Conservation (phyloP, 2,113 vertebrate species). For the Tupaia tana region DNA sequence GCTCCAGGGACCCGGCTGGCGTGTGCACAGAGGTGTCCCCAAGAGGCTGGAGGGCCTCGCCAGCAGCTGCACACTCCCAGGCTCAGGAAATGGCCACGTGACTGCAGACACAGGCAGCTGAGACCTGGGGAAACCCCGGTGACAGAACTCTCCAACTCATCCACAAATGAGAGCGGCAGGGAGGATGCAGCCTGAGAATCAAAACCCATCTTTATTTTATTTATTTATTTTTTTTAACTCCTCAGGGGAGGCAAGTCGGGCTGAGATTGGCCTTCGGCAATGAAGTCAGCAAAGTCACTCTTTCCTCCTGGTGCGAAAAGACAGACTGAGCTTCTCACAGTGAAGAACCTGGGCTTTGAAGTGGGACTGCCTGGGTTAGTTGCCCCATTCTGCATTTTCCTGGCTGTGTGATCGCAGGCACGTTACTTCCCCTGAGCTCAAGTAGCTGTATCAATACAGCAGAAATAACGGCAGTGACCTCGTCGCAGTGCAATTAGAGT, state of each 20-base stretch:
- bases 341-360: constrained; percentile 10
- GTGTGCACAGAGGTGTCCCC: neutral
- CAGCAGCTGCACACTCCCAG: neutral
- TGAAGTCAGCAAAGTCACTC: neutral
- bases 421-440: constrained; percentile 15
- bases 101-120: neutral
- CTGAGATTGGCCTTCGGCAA: neutral
- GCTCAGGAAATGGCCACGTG: neutral
- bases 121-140: neutral
- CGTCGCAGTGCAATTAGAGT: neutral
- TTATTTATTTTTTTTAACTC: neutral
- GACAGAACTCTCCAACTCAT: neutral
- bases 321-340: neutral
- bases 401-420: constrained; percentile 24
- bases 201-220: neutral
- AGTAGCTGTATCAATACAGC: neutral
- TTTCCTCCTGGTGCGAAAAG: neutral
- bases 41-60: neutral
- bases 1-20: neutral
- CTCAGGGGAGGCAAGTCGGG: neutral
- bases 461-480: neutral
- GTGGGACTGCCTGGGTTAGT: neutral
- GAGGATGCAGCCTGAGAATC: neutral
- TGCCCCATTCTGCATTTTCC: neutral
- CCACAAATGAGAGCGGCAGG: neutral